phyloP scores from a whole-genome alignment of 2,113 vertebrate genomes.

The Eptatretus burgeri region DNA sequence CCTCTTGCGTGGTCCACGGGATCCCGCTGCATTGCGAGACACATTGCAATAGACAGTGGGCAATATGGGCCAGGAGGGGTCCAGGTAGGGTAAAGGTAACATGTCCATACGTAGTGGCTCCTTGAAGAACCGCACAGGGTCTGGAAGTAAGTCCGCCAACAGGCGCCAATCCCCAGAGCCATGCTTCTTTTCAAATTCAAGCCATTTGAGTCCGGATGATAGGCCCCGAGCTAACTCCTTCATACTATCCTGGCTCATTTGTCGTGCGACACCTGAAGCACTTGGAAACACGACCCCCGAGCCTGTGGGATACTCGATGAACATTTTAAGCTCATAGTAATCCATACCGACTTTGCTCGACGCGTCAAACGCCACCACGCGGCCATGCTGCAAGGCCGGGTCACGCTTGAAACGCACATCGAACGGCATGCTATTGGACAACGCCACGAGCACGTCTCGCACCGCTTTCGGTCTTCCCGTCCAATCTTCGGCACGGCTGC shows the following conservation, averaged over 20 bases:
- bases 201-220: constrained; percentile 42
- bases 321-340: constrained; percentile 37
- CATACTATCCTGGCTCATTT: constrained; percentile 50
- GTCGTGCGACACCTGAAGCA: constrained; percentile 30
- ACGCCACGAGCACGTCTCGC: constrained; percentile 28
- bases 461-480: constrained; percentile 34
- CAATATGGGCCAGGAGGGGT: constrained; percentile 18
- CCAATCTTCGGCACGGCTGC: constrained; percentile 39
- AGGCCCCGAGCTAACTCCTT: constrained; percentile 32
- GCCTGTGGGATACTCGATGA: constrained; percentile 39
- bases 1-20: constrained; percentile 17
- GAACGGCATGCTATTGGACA: constrained; percentile 37
- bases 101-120: constrained; percentile 28
- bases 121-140: constrained; percentile 36
- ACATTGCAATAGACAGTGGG: constrained; percentile 14
- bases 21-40: constrained; percentile 15
- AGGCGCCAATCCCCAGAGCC: constrained; percentile 43
- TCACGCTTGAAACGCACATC: constrained; percentile 60
- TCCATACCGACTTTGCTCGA: background rate
- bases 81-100: constrained; percentile 32
- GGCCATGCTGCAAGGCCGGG: constrained; percentile 26
- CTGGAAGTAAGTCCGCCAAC: constrained; percentile 39
- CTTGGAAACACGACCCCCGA: constrained; percentile 39
- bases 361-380: constrained; percentile 48
- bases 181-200: constrained; percentile 44